Base-by-base conservation (phyloP, 2,113 vertebrate genomes). In the Cisticola juncidis region DNA sequence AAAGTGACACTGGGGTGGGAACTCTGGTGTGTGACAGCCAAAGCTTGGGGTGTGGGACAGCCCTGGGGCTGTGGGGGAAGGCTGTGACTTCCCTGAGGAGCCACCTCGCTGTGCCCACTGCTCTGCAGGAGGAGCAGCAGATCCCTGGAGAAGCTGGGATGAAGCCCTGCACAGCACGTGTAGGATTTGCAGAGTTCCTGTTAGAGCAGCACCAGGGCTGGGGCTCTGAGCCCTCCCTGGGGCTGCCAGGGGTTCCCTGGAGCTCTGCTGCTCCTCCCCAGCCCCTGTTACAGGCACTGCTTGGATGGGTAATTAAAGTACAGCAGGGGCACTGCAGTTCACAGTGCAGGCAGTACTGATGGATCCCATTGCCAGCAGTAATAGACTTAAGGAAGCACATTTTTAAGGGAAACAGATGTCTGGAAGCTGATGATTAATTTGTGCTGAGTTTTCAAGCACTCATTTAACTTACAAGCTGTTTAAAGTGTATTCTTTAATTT, bases 401-500 rank as follows among this genome's bases (percentile, higher is more conserved):
- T 60, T 70, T 74, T 40, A 76, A 82, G 58, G 31, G 36, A 24
- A 88, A 22, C 78, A 87, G 90, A 95, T 91, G 90, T 91, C 70
- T 91, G 77, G 78, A 82, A 87, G 61, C 28, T 72, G 82, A 56
- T 88, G 36, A 91, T 95, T 93, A 93, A 94, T 93, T 95, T 19
- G 19, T 48, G 54, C 71, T 68, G 86, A 58, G 53, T 80, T 93
- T 90, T 88, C 91, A 92, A 85, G 50, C 40, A 8, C 48, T 88
- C 61, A 22, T 81, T 79, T 82, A 56, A 58, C 40, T 85, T 90
- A 29, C 15, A 82, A 78, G 71, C 74, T 76, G 83, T 93, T 69
- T 25, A 38, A 92, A 92, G 66, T 69, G 58, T 57, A 56, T 90
- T 68, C 25, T 48, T 89, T 81, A 69, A 86, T 93, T 79, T 88